Base-by-base conservation (phyloP, 2,888 invertebrate genomes). In the Drosophila kuntzei region DNA sequence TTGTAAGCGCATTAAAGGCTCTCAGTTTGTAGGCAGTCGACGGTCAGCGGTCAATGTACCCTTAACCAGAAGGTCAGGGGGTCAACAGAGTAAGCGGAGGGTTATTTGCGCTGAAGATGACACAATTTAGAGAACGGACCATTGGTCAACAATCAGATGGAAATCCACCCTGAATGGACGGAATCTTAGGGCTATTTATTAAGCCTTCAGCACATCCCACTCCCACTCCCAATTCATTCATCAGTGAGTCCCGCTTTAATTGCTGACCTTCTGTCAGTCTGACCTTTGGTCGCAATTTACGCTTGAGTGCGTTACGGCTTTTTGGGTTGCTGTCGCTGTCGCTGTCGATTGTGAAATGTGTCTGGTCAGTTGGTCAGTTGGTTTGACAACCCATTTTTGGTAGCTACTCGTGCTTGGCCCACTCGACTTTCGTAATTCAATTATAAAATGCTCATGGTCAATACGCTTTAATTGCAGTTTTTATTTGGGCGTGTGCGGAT, bases 401-500 rank as follows among this genome's bases (percentile, higher is more conserved):
- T 20, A 59, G 60, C 64, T 63, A 34, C 27, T 25, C 47, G 66
- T 63, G 27, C 27, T 25, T 58, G 66, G 20, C 43, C 41, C 34
- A 34, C 36, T 41, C 20, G 44, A 9, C 58, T 18, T 39, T 57
- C 54, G 85, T 84, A 75, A 89, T 86, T 89, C 85, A 89, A 86
- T 89, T 87, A 89, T 84, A 82, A 89, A 87, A 73, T 78, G 71
- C 73, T 77, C 79, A 87, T 76, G 86, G 89, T 86, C 89, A 89
- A 87, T 87, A 84, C 87, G 82, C 81, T 81, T 89, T 86, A 87
- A 86, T 86, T 87, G 87, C 84, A 71, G 67, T 73, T 80, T 76
- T 88, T 73, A 79, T 84, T 86, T 74, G 76, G 66, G 51, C 72
- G 64, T 76, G 69, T 79, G 79, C 55, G 71, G 79, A 75, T 75